Evolutionary conservation across 1,140 invertebrate genomes (phyloP).

Genomic region (Propsilocerus akamusi): DNA sequence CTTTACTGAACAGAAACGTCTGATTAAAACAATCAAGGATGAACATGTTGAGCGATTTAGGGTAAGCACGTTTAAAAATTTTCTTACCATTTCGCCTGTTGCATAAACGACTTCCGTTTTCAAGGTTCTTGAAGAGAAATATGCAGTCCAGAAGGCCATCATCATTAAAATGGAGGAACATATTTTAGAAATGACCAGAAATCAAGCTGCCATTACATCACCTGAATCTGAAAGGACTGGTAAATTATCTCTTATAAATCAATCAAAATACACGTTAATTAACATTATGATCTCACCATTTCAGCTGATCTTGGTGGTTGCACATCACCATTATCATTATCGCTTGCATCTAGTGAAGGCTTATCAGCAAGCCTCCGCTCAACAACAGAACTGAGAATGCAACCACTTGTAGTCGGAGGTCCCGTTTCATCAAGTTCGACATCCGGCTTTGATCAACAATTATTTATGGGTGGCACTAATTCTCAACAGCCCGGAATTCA

Average conservation of each 20-base stretch:
- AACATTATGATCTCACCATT: constrained; percentile 18
- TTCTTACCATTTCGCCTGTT: constrained; percentile 3
- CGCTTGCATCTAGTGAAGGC: constrained; percentile 32
- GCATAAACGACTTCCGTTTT: constrained; percentile 6
- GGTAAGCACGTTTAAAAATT: constrained; percentile 15
- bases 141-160: constrained; percentile 42
- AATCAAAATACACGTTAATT: constrained; percentile 9
- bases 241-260: constrained; percentile 4
- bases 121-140: constrained; percentile 48
- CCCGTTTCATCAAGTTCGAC: constrained; percentile 8
- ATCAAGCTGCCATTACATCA: constrained; percentile 24
- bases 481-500: neutral
- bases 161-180: constrained; percentile 45
- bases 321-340: constrained; percentile 30
- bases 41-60: constrained; percentile 30
- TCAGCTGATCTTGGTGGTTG: constrained; percentile 26
- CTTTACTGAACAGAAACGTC: constrained; percentile 29
- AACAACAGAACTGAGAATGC: constrained; percentile 23
- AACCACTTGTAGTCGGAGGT: constrained; percentile 18
- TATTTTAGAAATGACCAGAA: constrained; percentile 39
- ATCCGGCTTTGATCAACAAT: too few species aligned
- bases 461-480: too few species aligned
- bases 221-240: constrained; percentile 23
- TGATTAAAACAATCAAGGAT: constrained; percentile 28
- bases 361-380: constrained; percentile 25